Conservation (phyloP, 2,113 vertebrate species). For the Neofelis nebulosa region DNA sequence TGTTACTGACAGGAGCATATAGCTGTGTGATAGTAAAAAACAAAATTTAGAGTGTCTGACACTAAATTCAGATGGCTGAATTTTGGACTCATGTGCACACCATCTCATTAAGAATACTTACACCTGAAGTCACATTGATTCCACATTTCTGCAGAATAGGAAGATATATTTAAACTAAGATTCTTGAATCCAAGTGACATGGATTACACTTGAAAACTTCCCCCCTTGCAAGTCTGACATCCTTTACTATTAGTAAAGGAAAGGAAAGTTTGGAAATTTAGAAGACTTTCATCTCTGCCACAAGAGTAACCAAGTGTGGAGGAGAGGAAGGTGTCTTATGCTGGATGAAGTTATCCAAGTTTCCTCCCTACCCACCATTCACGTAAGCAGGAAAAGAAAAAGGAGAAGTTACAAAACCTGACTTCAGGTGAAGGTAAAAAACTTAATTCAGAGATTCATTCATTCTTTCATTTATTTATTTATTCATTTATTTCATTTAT, state of each 20-base stretch:
- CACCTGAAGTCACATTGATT: background rate
- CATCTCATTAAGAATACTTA: background rate
- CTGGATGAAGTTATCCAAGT: background rate
- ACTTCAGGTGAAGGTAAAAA: background rate
- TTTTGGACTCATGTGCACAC: background rate
- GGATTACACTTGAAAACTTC: background rate
- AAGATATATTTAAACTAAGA: background rate
- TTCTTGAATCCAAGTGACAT: background rate
- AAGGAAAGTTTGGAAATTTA: background rate
- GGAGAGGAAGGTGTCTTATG: background rate
- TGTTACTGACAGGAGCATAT: background rate
- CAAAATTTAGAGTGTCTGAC: background rate
- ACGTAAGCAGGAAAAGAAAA: background rate
- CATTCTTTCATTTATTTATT: slow-evolving; percentile 3
- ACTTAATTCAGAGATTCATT: background rate
- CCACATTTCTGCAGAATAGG: background rate
- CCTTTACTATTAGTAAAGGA: background rate
- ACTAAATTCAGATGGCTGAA: background rate
- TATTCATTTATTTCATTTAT: background rate
- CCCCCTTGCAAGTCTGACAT: background rate
- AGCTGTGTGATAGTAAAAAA: background rate
- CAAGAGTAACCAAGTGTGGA: background rate
- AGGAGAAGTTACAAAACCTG: background rate
- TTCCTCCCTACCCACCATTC: background rate
- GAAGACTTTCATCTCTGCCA: background rate